These are phyloP conservation scores for Parnassius mnemosyne DNA, from an alignment of 2,888 invertebrate genomes.

Conservation along the genomic window DNA sequence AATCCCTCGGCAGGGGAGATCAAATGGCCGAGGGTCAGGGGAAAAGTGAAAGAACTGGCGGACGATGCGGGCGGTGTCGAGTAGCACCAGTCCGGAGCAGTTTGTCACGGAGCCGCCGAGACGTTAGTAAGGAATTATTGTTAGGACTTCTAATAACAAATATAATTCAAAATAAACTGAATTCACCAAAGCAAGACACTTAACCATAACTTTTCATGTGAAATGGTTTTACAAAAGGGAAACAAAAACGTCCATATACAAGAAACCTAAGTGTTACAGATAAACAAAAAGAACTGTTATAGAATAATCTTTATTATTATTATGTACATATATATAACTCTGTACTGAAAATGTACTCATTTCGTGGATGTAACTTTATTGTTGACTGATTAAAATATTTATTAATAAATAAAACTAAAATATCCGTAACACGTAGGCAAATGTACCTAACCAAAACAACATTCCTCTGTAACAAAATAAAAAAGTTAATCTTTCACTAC, in stretches of 20 bases:
- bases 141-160: not conserved
- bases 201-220: not conserved
- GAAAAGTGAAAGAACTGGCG: too few species aligned
- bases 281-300: slow-evolving; percentile 15
- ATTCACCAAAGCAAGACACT: slow-evolving; percentile 18
- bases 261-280: slow-evolving; percentile 26
- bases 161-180: not conserved
- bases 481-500: slow-evolving; percentile 16
- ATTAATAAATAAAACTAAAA: slow-evolving; percentile 14
- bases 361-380: slow-evolving; percentile 4
- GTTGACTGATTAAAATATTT: slow-evolving; percentile 12
- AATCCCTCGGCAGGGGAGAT: too few species aligned
- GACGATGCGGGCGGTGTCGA: too few species aligned
- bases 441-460: slow-evolving; percentile 24
- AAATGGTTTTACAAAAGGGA: not conserved
- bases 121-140: too few species aligned
- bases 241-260: slow-evolving; percentile 6
- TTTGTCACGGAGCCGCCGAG: too few species aligned
- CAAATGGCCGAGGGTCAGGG: too few species aligned
- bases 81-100: too few species aligned
- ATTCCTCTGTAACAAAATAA: slow-evolving; percentile 14
- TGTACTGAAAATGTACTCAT: slow-evolving; percentile 26
- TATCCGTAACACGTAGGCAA: slow-evolving; percentile 26
- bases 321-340: slow-evolving; percentile 9
- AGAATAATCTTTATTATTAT: slow-evolving; percentile 19